phyloP scores from a whole-genome alignment of 2,888 invertebrate genomes.

The Xanthostigma xanthostigma region DNA sequence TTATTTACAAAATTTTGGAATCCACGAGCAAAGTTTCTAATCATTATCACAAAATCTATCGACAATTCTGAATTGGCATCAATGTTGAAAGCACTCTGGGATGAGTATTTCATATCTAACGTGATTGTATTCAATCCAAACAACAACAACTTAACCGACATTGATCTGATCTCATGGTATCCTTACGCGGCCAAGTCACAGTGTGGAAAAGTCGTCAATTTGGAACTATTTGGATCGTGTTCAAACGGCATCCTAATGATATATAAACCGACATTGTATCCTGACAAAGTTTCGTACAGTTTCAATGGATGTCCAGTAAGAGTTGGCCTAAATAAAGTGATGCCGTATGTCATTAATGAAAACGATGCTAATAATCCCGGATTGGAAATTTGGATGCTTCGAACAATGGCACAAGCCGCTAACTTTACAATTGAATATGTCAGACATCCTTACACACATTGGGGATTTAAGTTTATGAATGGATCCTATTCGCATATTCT shows the following conservation, averaged over 20 bases:
- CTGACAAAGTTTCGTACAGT: no score
- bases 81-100: no score
- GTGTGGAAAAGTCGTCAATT: background rate
- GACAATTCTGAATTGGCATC: no score
- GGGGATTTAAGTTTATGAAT: slow-evolving; percentile 29
- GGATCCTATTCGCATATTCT: slow-evolving; percentile 36
- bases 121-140: no score
- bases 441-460: background rate
- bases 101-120: no score
- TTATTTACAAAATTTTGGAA: no score
- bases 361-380: background rate
- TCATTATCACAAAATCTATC: no score
- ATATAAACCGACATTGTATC: no score
- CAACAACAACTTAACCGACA: no score
- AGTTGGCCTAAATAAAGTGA: background rate
- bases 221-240: background rate
- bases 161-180: no score
- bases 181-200: background rate
- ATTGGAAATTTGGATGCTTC: slow-evolving; percentile 1
- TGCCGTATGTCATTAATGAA: slow-evolving; percentile 1
- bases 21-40: no score
- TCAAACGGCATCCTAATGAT: no score
- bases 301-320: background rate
- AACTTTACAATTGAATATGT: background rate
- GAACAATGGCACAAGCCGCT: background rate